Percentiles rank a stretch among this genome's conserved stretches.
These are phyloP conservation scores for Diglossa cyanea DNA, from an alignment of 2,797 vertebrate species.

Conservation along the genomic window DNA sequence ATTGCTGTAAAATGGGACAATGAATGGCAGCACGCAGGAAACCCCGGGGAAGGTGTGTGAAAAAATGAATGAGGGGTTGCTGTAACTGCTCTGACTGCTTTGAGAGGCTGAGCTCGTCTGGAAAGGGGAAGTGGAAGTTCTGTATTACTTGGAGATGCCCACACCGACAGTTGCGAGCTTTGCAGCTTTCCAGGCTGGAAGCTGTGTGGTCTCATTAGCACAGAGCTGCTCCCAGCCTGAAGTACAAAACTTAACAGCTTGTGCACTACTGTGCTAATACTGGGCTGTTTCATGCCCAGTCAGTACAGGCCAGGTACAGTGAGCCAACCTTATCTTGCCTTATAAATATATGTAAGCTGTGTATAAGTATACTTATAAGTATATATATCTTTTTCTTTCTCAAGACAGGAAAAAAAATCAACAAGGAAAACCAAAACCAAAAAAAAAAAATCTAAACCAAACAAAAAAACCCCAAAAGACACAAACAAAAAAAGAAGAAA, in stretches of 20 bases:
- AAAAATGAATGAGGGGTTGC: not conserved
- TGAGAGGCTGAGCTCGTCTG: not conserved
- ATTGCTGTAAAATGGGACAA: not conserved
- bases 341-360: not conserved
- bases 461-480: accelerated
- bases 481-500: accelerated
- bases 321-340: not conserved
- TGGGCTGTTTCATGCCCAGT: not conserved
- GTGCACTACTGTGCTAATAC: not conserved
- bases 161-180: not conserved
- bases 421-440: accelerated
- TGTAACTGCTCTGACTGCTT: not conserved
- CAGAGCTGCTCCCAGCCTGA: not conserved
- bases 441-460: not conserved
- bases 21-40: not conserved
- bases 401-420: not conserved
- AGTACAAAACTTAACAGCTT: not conserved
- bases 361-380: not conserved
- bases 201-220: not conserved
- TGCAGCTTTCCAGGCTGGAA: not conserved
- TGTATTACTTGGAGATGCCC: not conserved
- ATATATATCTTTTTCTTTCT: not conserved
- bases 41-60: not conserved
- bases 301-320: not conserved
- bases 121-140: not conserved